Percentiles rank a stretch among this genome's conserved stretches.
Conservation (phyloP, 2,797 vertebrate genomes). For the Heliangelus exortis region DNA sequence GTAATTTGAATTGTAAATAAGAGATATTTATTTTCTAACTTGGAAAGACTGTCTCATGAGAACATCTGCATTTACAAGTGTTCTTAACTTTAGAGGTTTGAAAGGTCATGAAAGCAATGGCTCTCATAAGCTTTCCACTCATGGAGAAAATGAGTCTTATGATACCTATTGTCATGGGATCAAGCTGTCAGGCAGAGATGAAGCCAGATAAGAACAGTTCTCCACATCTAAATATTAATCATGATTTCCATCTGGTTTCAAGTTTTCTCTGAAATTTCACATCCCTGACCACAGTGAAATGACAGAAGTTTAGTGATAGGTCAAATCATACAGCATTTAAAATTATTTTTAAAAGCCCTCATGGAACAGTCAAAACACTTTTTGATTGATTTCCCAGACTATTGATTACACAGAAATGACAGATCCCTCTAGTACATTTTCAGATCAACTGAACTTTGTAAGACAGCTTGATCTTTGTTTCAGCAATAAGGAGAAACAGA, state of each 20-base stretch:
- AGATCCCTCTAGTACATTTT: background rate
- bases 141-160: constrained; percentile 1
- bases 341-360: background rate
- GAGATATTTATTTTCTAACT: background rate
- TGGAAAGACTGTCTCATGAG: background rate
- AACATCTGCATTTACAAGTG: background rate
- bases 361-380: background rate
- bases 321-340: background rate
- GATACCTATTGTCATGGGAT: background rate
- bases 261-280: background rate
- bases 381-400: background rate
- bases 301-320: background rate
- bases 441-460: background rate
- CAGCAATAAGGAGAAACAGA: background rate
- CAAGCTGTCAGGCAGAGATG: background rate
- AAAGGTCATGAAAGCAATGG: background rate
- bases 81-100: background rate
- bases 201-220: background rate
- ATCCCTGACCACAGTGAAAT: background rate
- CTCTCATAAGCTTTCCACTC: background rate
- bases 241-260: background rate
- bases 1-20: constrained; percentile 28
- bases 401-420: background rate
- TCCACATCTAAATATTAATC: background rate
- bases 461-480: background rate